Evolutionary conservation across 2,113 vertebrate species (phyloP), one percentile per base, ranked within the genome.

Genomic region (Saccopteryx bilineata): DNA sequence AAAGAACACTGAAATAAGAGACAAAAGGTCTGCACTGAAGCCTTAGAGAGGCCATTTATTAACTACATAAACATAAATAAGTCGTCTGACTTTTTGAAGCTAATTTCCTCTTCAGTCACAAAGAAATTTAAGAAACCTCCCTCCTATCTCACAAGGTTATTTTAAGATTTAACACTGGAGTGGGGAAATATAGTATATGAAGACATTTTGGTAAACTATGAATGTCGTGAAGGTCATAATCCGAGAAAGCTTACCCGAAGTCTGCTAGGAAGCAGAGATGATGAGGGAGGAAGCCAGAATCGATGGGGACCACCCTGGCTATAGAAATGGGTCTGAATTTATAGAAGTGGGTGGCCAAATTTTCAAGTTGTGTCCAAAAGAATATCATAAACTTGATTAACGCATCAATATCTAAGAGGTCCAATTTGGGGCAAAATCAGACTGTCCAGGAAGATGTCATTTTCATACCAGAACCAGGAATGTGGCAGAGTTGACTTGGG

Each of bases 141-240:
- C 23, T 76, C 21, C 13, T 48, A 79, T 9, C 18, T 68, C 12
- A 17, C 24, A 81, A 50, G 52, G 13, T 82, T 87, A 58, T 60
- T 78, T 94, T 87, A 91, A 81, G 54, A 56, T 79, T 96, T 75
- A 96, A 87, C 92, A 96, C 33, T 87, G 76, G 26, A 50, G 58
- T 72, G 39, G 39, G 82, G 60, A 85, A 84, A 81, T 17, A 46
- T 17, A 50, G 39, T 5, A 87, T 71, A 28, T 68, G 31, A 93
- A 95, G 28, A 93, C 74, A 84, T 78, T 87, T 92, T 71, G 60
- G 13, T 78, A 50, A 93, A 80, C 39, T 54, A 33, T 52, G 79
- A 65, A 63, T 68, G 15, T 83, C 65, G 6, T 86, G 39, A 96
- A 83, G 18, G 6, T 86, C 74, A 86, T 60, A 80, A 61, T 13